Evolutionary conservation across 2,113 vertebrate genomes (phyloP).

Genomic region (Syrrhaptes paradoxus): DNA sequence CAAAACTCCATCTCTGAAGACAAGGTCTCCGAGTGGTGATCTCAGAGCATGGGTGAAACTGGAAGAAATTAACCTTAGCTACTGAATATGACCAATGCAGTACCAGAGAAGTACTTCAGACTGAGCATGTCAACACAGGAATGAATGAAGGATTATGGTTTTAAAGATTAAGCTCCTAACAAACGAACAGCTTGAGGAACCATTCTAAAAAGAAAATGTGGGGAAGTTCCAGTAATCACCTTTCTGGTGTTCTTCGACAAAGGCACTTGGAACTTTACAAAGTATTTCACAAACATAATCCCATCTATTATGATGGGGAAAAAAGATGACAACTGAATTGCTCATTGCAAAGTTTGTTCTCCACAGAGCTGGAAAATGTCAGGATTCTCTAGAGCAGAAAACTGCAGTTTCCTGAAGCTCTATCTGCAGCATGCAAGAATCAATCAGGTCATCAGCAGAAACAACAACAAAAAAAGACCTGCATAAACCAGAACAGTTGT

Average conservation of each 20-base stretch:
- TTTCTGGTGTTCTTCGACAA: neutral
- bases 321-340: neutral
- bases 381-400: neutral
- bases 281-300: neutral
- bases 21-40: neutral
- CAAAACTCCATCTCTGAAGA: accelerated
- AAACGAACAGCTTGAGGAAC: neutral
- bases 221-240: neutral
- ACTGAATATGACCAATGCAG: neutral
- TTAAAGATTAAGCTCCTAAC: neutral
- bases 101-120: neutral
- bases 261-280: neutral
- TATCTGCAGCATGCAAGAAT: neutral
- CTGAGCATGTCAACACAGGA: neutral
- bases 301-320: neutral
- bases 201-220: neutral
- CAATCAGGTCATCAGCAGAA: neutral
- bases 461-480: neutral
- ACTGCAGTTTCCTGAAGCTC: neutral
- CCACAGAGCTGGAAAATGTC: neutral
- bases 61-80: neutral
- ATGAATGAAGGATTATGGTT: neutral
- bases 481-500: neutral
- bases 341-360: neutral
- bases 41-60: neutral